Evolutionary conservation across 1,140 invertebrate species (phyloP), one percentile per base, ranked within the genome.

Genomic region (Ostrea denselamellosa): DNA sequence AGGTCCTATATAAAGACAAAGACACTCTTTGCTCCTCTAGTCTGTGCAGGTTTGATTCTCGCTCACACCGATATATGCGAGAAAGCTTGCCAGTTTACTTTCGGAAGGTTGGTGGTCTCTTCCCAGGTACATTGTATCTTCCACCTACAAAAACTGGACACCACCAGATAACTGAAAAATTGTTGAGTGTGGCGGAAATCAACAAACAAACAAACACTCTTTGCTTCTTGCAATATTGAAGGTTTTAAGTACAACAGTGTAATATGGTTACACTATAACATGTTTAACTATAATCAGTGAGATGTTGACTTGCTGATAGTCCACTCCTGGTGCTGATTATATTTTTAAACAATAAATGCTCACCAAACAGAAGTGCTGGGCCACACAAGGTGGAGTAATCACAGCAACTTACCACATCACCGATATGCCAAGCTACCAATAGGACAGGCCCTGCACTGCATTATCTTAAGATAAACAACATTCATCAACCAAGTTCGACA

Each of bases 361-460:
- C 25, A 77, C 25, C 68, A 77, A 10, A 77, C 9, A 22, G 9
- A 28, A 10, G 22, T 17, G 0, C 10, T 62, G 56, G 14, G n/a
- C 58, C 58, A 62, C 58, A 62, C 58, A 62, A n/a, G 58, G 58
- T 62, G 58, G 9, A 62, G 58, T 77, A 77, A 77, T 77, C 68
- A 28, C 28, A 28, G 12, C 10, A 77, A 25, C 28, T 77, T 77
- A 77, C 28, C 10, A 12, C 68, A 62, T 4, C 28, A 77, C 25
- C 68, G 28, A 5, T 7, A 22, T 14, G 22, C 9, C 28, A 77
- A 22, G 28, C 68, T 77, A 25, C 22, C 28, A 77, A 28, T 25
- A 34, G 28, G 68, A 25, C 68, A 77, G 68, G 25, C 22, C 68
- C 68, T 34, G 28, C 28, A 28, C 68, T 10, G 10, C 12, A 77